Evolutionary conservation across 2,797 vertebrate genomes (phyloP), one percentile per base, ranked within the genome.

Genomic region (Schizopygopsis pylzovi): DNA sequence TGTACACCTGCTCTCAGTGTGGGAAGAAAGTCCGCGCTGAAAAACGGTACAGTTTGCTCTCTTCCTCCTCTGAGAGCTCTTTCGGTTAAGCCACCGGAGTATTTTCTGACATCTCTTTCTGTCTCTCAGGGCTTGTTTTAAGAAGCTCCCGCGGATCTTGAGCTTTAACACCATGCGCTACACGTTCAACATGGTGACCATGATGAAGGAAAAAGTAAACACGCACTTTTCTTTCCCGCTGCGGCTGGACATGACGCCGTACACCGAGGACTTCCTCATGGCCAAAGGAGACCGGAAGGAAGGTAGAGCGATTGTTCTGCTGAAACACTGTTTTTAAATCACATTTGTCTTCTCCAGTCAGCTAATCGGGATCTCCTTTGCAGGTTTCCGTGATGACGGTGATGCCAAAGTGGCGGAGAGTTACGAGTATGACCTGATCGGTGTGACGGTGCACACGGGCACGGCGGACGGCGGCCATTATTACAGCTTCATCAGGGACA

Each of bases 91-190:
- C 4, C 13, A n/a, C 77, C 1, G 3, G 43, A 76, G 33, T 52
- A 4, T 83, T 10, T 63, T 3, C 7, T 4, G 28, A 59, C 9
- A 11, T 70, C 43, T 78, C 9, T 9, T 1, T n/a, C 5, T 84
- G 33, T 80, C 20, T 41, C 52, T 78, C 93, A 99, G 98, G 89
- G 98, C 98, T 0, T 99, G 98, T 91, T 99, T 99, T 92, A 99
- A 99, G 93, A 99, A 99, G 94, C 96, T 99, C 72, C 98, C 98
- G 16, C 96, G 97, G 45, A 99, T 99, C 94, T 94, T 99, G 92
- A 99, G 98, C 93, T 99, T 99, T 93, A 99, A 99, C 95, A 99
- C 98, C 87, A 99, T 99, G 98, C 95, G 98, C n/a, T 99, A 99
- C 78, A 99, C 98, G 2, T 99, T 99, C 94, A 99, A 99, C 95